Percentiles rank a stretch among this genome's conserved stretches.
Conservation (phyloP, 2,797 vertebrate species). For the Coccyzus lansbergi region DNA sequence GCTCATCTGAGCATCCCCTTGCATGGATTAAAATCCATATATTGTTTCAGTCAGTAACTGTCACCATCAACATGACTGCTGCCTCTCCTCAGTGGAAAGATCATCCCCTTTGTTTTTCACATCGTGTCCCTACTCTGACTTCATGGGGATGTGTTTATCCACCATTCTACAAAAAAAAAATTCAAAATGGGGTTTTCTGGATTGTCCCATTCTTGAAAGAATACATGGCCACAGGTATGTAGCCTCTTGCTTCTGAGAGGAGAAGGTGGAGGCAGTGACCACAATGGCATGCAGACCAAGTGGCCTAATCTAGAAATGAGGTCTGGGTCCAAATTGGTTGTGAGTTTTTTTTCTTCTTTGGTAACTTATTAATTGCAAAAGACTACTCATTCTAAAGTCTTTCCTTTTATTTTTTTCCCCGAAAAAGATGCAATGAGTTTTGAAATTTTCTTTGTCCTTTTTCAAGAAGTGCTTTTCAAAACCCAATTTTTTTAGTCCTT, state of each 20-base stretch:
- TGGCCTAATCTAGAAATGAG: neutral
- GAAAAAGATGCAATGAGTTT: neutral
- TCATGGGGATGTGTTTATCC: neutral
- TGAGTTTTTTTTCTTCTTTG: neutral
- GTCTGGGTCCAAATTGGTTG: neutral
- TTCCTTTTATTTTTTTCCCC: neutral
- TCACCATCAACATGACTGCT: neutral
- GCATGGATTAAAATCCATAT: neutral
- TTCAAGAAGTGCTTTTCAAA: neutral
- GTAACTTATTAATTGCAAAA: neutral
- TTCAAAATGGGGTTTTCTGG: neutral
- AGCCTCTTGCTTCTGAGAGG: neutral
- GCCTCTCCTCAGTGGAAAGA: neutral
- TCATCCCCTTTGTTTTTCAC: neutral
- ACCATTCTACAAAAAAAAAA: neutral
- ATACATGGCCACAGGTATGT: neutral
- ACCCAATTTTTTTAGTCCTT: accelerated
- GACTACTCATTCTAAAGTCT: neutral
- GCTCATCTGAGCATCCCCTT: neutral
- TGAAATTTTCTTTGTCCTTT: neutral
- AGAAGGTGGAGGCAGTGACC: neutral
- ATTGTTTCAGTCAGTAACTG: neutral
- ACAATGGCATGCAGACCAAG: neutral
- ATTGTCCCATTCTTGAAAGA: neutral
- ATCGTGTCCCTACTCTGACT: neutral